Evolutionary conservation across 2,113 vertebrate genomes (phyloP).

Genomic region (Corythornis madagascariensis): DNA sequence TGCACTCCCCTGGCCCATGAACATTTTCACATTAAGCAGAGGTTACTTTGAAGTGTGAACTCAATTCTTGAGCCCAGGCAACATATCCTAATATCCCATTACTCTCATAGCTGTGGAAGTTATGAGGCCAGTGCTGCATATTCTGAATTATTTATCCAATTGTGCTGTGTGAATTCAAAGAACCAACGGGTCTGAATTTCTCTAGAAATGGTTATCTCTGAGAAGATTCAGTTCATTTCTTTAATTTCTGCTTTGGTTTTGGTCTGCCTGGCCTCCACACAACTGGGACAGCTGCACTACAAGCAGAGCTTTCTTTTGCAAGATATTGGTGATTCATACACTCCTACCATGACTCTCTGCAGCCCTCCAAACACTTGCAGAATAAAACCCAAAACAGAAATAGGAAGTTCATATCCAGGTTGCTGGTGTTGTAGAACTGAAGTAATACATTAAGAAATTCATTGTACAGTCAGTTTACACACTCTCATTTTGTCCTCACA

Average conservation of each 20-base stretch:
- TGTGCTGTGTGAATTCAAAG: neutral
- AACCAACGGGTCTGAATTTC: neutral
- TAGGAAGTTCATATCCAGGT: slow-evolving; percentile 9
- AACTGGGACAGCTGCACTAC: neutral
- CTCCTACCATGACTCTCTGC: neutral
- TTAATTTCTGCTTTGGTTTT: slow-evolving; percentile 30
- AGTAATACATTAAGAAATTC: neutral
- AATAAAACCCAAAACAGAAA: slow-evolving; percentile 19
- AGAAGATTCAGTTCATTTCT: neutral
- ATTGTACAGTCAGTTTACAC: neutral
- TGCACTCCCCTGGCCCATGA: neutral
- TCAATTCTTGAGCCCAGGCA: neutral
- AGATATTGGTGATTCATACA: neutral
- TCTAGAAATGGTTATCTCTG: neutral
- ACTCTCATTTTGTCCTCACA: neutral
- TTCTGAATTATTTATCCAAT: neutral
- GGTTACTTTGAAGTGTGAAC: neutral
- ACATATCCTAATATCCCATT: neutral
- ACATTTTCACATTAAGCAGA: neutral
- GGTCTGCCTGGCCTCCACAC: neutral
- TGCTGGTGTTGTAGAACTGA: neutral
- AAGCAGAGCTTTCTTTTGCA: neutral
- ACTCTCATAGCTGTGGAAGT: neutral
- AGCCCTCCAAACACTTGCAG: neutral
- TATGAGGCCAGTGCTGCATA: neutral